Evolutionary conservation across 2,888 invertebrate species (phyloP).

Genomic region (Oasisia sp.): DNA sequence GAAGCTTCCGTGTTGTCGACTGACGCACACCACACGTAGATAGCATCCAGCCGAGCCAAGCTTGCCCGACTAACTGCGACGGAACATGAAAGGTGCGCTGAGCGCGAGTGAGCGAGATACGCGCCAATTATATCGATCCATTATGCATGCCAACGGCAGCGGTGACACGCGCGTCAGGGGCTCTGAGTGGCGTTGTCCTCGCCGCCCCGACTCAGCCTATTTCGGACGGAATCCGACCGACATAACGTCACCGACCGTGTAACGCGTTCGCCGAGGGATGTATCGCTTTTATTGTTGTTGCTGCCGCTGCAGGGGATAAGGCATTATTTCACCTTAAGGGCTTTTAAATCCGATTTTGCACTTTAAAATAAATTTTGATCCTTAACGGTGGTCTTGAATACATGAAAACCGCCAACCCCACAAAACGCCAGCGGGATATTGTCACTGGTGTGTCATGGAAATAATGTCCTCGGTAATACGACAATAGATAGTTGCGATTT

Average conservation of each 20-base stretch:
- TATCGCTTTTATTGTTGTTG: neutral
- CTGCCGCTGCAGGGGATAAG: neutral
- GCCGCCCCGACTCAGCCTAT: neutral
- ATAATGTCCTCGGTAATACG: no score
- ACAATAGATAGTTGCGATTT: no score
- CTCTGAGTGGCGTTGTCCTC: neutral
- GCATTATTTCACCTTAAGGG: no score
- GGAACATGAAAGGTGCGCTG: neutral
- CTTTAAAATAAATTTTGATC: no score
- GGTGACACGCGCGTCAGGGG: neutral
- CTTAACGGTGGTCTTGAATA: no score
- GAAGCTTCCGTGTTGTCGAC: neutral
- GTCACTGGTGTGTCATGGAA: no score
- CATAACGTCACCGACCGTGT: neutral
- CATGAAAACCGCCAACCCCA: no score
- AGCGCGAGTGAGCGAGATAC: neutral
- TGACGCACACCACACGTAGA: neutral
- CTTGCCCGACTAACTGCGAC: neutral
- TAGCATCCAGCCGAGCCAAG: neutral
- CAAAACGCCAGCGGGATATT: no score
- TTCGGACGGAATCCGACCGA: neutral
- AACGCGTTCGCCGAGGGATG: neutral
- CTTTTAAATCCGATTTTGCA: no score
- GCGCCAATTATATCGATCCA: conserved; percentile 4
- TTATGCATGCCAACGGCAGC: neutral